phyloP scores from a whole-genome alignment of 2,113 vertebrate genomes.

The Morphnarchus princeps region DNA sequence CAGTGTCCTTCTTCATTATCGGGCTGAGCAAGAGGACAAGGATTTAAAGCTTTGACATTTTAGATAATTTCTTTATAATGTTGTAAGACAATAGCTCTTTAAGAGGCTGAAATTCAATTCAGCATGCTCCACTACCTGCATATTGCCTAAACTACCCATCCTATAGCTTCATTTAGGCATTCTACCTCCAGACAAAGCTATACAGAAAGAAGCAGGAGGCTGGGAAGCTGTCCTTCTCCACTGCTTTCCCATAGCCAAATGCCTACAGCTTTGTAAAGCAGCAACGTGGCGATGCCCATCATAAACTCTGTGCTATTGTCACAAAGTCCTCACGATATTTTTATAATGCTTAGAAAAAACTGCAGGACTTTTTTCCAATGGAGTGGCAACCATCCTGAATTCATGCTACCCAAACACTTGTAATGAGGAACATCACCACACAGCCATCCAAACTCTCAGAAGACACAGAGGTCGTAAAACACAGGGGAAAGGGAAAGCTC shows the following conservation, averaged over 20 bases:
- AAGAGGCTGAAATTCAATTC: neutral
- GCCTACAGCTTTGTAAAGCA: neutral
- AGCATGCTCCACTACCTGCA: neutral
- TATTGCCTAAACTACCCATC: neutral
- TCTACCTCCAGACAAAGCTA: neutral
- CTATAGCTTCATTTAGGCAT: neutral
- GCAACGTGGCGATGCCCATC: rapidly evolving
- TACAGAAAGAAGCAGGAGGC: too few relatives aligned
- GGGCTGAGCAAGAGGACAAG: neutral
- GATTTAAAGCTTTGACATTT: neutral
- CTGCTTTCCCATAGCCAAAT: neutral
- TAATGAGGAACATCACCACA: too few relatives aligned
- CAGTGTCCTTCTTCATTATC: neutral
- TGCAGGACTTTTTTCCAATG: neutral
- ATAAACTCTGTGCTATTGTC: neutral
- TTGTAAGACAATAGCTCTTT: neutral
- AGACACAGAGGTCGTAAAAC: neutral
- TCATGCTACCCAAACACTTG: rapidly evolving
- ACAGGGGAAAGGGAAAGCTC: too few relatives aligned
- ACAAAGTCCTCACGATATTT: neutral
- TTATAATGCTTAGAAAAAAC: neutral
- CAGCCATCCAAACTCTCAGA: neutral
- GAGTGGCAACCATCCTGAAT: neutral
- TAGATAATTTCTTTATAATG: neutral
- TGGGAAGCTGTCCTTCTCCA: neutral